Base-by-base conservation (phyloP, 2,888 invertebrate genomes). In the Cephus pulcher region DNA sequence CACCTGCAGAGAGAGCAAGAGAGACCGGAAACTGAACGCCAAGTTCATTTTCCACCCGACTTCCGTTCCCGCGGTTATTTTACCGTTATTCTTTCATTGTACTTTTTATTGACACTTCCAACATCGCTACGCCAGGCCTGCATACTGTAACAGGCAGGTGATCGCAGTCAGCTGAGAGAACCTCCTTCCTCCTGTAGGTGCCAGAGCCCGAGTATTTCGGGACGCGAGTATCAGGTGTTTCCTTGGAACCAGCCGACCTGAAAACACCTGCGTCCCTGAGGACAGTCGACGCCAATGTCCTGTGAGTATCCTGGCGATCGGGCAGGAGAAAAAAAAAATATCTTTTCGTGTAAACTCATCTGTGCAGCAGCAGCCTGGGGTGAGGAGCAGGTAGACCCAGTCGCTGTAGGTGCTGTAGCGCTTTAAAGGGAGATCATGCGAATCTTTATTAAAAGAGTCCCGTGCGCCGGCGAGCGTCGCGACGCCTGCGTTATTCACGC, bases 191-290 rank as follows among this genome's bases (percentile, higher is more conserved):
- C 56, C 9, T 23, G 2, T 9, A 56, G 23, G 23, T 9, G 9
- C 9, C 23, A 9, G 23, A 9, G 23, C 23, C 23, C 23, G 56
- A 56, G 56, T 9, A 23, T 23, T 56, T 56, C 56, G 1, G 56
- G 56, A 56, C 23, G 2, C 9, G 40, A 56, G 81, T 85, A 86
- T 88, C 88, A 87, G 87, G 85, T 86, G 88, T 82, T 83, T 83
- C 84, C 82, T 83, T 84, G 82, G 82, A 32, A 78, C 83, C 84
- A 85, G 85, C 86, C 83, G 73, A 75, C 80, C 56, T 56, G 23
- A 56, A 56, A 82, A 83, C 88, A 88, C 88, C 88, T 88, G 88
- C 88, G 12, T 12, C 70, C 33, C 70, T 3, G 70, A 15, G 6
- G 15, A 6, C 15, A 40, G 40, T 40, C 40, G 40, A 15, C 15